Conservation (phyloP, 30 jellyfish, hydroid and myxozoan species). For the Aurelia aurita complex sp. Pacific region DNA sequence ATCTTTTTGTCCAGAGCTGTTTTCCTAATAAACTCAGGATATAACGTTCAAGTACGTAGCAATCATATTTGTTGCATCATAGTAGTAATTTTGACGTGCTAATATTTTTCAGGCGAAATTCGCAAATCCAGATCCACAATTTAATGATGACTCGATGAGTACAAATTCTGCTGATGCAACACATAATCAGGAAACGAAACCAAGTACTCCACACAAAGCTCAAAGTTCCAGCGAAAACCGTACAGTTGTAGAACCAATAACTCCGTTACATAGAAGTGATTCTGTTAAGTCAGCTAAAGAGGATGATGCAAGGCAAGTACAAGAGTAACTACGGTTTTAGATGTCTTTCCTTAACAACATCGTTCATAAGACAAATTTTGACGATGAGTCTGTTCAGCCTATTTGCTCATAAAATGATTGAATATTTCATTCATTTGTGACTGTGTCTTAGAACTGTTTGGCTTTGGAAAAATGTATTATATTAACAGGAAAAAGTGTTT, state of each 20-base stretch:
- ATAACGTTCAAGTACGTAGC: no score
- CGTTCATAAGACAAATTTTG: no score
- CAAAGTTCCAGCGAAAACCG: not conserved
- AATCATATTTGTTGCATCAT: not conserved
- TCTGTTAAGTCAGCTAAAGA: not conserved
- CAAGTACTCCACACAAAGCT: conserved; percentile 1
- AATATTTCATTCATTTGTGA: no score
- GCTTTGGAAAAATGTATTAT: no score
- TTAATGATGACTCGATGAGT: conserved; percentile 42
- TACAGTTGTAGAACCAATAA: not conserved
- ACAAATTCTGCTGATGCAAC: conserved; percentile 7
- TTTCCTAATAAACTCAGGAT: no score
- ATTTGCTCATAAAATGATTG: no score
- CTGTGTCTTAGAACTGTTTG: no score
- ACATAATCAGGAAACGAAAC: not conserved
- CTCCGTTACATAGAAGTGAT: not conserved
- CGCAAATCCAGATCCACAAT: conserved; percentile 71
- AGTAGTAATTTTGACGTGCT: not conserved
- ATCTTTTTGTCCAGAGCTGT: no score
- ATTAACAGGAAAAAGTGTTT: no score
- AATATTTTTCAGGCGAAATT: conserved; percentile 70
- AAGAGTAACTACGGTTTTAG: no score
- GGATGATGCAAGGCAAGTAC: not conserved
- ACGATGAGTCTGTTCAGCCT: no score
- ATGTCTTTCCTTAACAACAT: no score